Conservation (phyloP, 2,113 vertebrate genomes). For the Chaetura pelagica region DNA sequence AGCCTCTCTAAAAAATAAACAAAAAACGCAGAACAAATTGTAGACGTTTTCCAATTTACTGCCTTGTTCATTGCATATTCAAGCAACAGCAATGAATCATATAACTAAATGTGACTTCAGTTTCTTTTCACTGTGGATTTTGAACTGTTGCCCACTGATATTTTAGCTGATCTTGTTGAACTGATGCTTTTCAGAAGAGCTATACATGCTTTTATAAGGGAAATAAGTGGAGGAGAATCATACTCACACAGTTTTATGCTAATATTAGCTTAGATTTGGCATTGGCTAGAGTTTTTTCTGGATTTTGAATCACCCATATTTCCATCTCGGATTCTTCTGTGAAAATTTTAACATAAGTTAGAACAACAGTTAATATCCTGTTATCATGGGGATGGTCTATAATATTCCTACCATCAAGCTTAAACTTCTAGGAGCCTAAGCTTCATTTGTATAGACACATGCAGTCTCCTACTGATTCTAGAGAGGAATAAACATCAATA, state of each 20-base stretch:
- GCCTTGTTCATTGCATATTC: conserved; percentile 5
- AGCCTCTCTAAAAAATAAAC: background rate
- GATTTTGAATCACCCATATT: background rate
- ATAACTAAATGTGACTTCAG: conserved; percentile 26
- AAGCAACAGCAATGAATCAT: conserved; percentile 39
- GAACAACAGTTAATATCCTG: background rate
- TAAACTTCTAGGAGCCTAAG: background rate
- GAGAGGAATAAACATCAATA: background rate
- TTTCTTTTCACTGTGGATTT: conserved; percentile 15
- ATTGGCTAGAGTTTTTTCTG: background rate
- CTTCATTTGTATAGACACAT: background rate
- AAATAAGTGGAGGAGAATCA: background rate
- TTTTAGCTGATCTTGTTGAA: conserved; percentile 11
- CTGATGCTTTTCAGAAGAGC: background rate
- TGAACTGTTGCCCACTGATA: background rate
- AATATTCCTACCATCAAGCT: background rate
- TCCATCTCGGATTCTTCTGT: background rate
- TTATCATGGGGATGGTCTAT: background rate
- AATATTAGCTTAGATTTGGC: background rate
- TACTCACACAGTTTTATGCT: background rate
- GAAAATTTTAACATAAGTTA: background rate
- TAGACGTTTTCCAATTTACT: conserved; percentile 35
- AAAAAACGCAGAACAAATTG: conserved; percentile 14
- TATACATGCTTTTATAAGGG: background rate
- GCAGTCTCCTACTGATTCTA: background rate